Evolutionary conservation across 2,113 vertebrate genomes (phyloP), one percentile per base, ranked within the genome.

Genomic region (Gambusia holbrooki): DNA sequence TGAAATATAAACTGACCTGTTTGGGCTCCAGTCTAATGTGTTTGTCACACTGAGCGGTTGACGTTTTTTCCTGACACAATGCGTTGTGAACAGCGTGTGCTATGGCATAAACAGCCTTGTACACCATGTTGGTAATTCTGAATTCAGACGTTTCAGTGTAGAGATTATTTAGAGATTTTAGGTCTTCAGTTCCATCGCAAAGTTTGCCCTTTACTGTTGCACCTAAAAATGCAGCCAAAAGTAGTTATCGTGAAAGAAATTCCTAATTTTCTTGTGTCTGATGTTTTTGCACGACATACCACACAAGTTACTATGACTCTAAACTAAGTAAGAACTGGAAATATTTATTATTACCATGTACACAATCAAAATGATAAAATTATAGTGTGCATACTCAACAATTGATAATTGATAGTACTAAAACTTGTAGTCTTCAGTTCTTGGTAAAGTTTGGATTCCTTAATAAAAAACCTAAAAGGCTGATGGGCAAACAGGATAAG

Each of bases 101-200:
- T 62, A 93, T 89, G 25, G 93, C 92, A 73, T 93, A 92, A 14
- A 91, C 87, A 30, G 93, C 93, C 76, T 94, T 94, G 63, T 94
- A 93, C 29, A 93, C 93, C 89, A 93, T 92, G 84, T 94, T 67
- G 33, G 89, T 84, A 28, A 92, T 73, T 25, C 93, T 68, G 10
- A 93, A 81, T 67, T 93, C 88, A 54, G 93, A 93, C 0, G 89
- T 93, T 25, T 95, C 93, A 15, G 79, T 91, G 63, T 94, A 95
- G 0, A 81, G 67, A 62, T 33, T 92, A 66, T 89, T 79, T 6
- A 93, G 76, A 0, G 25, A n/a, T 6, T n/a, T 58, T 58, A 58
- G 1, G 51, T 58, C 51, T 58, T 58, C 51, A n/a, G 7, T 81
- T 54, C 92, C 92, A 70, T 93, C 80, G 82, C 93, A 95, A 4